A percentile compares a stretch with the other conserved stretches of the same genome.
These are phyloP conservation scores for Proales similis DNA, from an alignment of 1,140 invertebrate species.

Conservation along the genomic window DNA sequence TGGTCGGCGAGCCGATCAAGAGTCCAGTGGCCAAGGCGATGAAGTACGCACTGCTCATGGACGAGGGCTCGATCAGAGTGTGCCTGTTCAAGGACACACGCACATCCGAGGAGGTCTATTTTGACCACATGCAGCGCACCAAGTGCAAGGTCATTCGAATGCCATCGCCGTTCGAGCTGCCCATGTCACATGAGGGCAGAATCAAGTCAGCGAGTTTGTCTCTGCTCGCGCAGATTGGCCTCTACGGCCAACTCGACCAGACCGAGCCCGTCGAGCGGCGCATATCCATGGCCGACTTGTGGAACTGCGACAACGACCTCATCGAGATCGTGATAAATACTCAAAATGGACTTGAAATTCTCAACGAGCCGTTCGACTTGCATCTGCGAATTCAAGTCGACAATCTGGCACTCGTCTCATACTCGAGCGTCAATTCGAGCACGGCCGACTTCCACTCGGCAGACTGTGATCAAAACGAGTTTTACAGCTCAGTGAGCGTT, in stretches of 20 bases:
- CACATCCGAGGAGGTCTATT: not conserved
- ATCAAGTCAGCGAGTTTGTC: constrained; percentile 8
- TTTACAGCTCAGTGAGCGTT: constrained; percentile 29
- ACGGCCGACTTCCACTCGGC: constrained; percentile 10
- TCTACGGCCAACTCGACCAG: constrained; percentile 13
- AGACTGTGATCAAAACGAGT: constrained; percentile 31
- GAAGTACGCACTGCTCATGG: constrained; percentile 24
- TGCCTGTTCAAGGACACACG: constrained; percentile 17
- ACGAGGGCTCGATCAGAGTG: constrained; percentile 15
- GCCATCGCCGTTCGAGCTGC: constrained; percentile 13
- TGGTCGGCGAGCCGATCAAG: constrained; percentile 3
- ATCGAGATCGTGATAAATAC: constrained; percentile 34
- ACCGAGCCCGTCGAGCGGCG: constrained; percentile 1
- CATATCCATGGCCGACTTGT: constrained; percentile 12
- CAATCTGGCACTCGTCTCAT: constrained; percentile 21
- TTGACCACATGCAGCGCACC: constrained; percentile 8
- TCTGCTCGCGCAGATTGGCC: constrained; percentile 1
- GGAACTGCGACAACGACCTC: constrained; percentile 16
- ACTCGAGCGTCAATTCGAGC: constrained; percentile 29
- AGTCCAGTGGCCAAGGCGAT: constrained; percentile 1
- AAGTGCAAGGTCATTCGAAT: constrained; percentile 27
- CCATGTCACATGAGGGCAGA: not conserved
- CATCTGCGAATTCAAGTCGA: constrained; percentile 15
- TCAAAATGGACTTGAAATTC: constrained; percentile 3
- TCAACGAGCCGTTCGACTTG: constrained; percentile 27